phyloP scores from a whole-genome alignment of 2,888 invertebrate genomes.

The Pemphredon lugubris region DNA sequence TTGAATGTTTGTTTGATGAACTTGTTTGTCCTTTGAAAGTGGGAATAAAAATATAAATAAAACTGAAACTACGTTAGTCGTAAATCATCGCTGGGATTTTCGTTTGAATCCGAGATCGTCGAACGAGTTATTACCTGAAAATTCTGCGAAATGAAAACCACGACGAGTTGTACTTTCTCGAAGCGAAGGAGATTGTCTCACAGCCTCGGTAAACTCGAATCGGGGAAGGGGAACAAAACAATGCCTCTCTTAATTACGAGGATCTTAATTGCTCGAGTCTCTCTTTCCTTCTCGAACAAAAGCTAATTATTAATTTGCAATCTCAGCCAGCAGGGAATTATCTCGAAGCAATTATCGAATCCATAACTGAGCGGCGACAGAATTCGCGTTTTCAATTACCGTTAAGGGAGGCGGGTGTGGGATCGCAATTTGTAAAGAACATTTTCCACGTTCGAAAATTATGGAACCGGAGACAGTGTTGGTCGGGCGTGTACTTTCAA shows the following conservation, averaged over 20 bases:
- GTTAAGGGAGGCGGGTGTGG: too few relatives aligned
- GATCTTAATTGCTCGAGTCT: constrained; percentile 45
- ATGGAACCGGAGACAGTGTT: background rate
- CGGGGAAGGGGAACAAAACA: constrained; percentile 39
- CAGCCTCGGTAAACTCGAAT: constrained; percentile 31
- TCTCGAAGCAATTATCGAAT: constrained; percentile 24
- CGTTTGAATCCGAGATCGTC: constrained; percentile 27
- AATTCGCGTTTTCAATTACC: background rate
- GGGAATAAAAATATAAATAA: background rate
- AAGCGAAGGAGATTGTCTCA: constrained; percentile 50
- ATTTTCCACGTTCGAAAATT: background rate
- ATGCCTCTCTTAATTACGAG: constrained; percentile 54
- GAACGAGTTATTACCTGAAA: constrained; percentile 46
- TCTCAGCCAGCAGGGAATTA: background rate
- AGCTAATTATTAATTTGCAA: constrained; percentile 29
- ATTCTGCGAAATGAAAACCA: constrained; percentile 52
- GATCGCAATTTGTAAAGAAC: background rate
- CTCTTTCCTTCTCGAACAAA: constrained; percentile 27
- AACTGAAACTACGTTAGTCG: background rate
- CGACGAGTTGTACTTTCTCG: constrained; percentile 55
- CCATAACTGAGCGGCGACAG: constrained; percentile 16
- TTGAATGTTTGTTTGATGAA: too few relatives aligned
- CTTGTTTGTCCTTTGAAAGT: background rate
- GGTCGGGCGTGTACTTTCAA: background rate
- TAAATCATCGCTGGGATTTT: constrained; percentile 1